Conservation (phyloP, 2,113 vertebrate genomes). For the Naja naja region DNA sequence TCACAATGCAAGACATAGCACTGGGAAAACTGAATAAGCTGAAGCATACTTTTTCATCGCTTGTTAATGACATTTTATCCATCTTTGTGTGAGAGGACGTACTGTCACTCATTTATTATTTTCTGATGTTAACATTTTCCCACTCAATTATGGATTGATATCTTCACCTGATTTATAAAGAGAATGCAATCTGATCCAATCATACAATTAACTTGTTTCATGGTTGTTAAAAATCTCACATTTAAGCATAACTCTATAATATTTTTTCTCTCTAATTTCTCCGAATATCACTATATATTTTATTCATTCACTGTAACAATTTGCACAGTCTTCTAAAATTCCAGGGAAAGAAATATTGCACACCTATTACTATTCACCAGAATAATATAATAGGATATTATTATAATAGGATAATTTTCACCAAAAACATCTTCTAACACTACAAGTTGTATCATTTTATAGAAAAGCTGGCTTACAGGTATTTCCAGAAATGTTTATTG, state of each 20-base stretch:
- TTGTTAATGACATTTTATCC: neutral
- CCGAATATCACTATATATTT: neutral
- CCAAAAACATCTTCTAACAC: neutral
- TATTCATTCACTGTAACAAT: neutral
- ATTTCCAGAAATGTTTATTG: neutral
- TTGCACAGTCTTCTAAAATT: constrained; percentile 13
- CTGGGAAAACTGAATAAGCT: neutral
- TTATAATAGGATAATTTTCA: neutral
- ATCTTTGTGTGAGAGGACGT: neutral
- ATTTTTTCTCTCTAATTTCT: neutral
- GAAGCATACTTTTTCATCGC: neutral
- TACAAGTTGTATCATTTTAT: rapidly evolving
- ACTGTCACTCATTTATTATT: neutral
- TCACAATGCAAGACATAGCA: neutral
- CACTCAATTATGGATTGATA: neutral
- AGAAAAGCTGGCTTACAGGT: constrained; percentile 11
- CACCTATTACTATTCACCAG: neutral
- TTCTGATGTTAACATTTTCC: neutral
- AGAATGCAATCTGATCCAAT: neutral
- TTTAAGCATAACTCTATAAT: neutral
- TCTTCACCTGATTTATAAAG: neutral
- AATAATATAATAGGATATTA: neutral
- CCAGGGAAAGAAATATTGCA: neutral
- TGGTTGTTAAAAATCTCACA: neutral
- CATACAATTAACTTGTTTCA: neutral